Evolutionary conservation across 2,888 invertebrate genomes (phyloP).

Genomic region (Phortica okadai): DNA sequence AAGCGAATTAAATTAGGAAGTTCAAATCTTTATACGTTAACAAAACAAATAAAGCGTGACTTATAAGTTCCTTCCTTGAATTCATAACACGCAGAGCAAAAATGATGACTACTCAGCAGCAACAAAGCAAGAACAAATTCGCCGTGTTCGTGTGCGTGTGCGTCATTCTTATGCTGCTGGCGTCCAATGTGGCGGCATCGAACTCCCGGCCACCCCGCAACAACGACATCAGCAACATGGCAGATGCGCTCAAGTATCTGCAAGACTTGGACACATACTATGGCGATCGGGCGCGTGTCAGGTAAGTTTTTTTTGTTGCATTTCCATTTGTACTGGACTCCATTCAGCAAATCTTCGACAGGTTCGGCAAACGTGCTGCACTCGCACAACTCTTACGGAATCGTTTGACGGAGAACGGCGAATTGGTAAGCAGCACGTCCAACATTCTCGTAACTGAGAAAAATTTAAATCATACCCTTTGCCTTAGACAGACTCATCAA

Average conservation of each 20-base stretch:
- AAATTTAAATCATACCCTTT: constrained; percentile 3
- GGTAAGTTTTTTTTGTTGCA: constrained; percentile 74
- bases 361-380: constrained; percentile 73
- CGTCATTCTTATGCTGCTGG: constrained; percentile 52
- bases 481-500: constrained; percentile 21
- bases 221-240: constrained; percentile 80
- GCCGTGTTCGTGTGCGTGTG: constrained; percentile 59
- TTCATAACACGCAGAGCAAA: constrained; percentile 35
- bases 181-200: constrained; percentile 62
- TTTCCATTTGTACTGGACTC: background rate
- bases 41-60: background rate
- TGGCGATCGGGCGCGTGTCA: constrained; percentile 82
- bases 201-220: constrained; percentile 76
- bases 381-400: constrained; percentile 66
- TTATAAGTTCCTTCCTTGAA: background rate
- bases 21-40: background rate
- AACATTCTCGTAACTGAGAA: background rate
- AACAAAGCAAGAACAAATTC: constrained; percentile 54
- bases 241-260: constrained; percentile 82
- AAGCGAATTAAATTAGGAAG: background rate
- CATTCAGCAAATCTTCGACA: constrained; percentile 35
- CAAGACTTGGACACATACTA: constrained; percentile 83
- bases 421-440: constrained; percentile 51
- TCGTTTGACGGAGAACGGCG: constrained; percentile 63
- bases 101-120: constrained; percentile 40